Percentiles rank a stretch among this genome's conserved stretches.
Conservation (phyloP, 2,888 invertebrate genomes). For the Lampropteryx suffumata region DNA sequence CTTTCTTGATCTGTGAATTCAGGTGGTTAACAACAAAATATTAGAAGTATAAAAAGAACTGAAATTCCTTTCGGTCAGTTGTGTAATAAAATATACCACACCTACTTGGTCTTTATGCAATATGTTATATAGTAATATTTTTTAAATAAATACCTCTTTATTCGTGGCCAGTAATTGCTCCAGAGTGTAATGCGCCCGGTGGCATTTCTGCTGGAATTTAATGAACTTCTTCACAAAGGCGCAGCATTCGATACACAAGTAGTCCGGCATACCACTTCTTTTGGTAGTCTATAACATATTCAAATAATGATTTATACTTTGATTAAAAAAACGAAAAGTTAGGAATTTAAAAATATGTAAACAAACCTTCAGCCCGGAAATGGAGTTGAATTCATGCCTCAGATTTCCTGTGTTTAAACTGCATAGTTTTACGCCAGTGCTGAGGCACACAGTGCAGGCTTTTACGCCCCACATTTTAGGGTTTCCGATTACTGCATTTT, state of each 20-base stretch:
- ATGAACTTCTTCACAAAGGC: slow-evolving; percentile 55
- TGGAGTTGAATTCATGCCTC: slow-evolving; percentile 57
- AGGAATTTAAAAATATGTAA: slow-evolving; percentile 8
- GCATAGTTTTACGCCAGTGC: slow-evolving; percentile 55
- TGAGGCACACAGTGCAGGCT: slow-evolving; percentile 68
- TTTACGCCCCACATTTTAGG: slow-evolving; percentile 58
- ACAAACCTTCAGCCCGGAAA: slow-evolving; percentile 65
- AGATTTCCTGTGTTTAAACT: slow-evolving; percentile 57
- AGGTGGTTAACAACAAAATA: too few species aligned
- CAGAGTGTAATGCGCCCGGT: slow-evolving; percentile 61
- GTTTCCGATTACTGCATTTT: slow-evolving; percentile 51
- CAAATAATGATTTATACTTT: too few species aligned
- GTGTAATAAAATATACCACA: too few species aligned
- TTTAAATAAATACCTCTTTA: slow-evolving; percentile 52
- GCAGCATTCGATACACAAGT: slow-evolving; percentile 64
- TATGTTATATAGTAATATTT: not conserved
- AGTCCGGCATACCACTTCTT: slow-evolving; percentile 61
- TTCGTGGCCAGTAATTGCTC: slow-evolving; percentile 57
- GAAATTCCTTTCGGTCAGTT: too few species aligned
- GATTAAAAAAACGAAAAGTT: not conserved
- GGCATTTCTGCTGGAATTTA: slow-evolving; percentile 67
- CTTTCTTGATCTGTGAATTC: slow-evolving; percentile 56
- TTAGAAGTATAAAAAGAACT: too few species aligned
- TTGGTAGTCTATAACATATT: slow-evolving; percentile 50
- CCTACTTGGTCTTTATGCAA: too few species aligned